These are phyloP conservation scores for Drosophila repleta DNA, from an alignment of 1,140 invertebrate species.

Conservation along the genomic window DNA sequence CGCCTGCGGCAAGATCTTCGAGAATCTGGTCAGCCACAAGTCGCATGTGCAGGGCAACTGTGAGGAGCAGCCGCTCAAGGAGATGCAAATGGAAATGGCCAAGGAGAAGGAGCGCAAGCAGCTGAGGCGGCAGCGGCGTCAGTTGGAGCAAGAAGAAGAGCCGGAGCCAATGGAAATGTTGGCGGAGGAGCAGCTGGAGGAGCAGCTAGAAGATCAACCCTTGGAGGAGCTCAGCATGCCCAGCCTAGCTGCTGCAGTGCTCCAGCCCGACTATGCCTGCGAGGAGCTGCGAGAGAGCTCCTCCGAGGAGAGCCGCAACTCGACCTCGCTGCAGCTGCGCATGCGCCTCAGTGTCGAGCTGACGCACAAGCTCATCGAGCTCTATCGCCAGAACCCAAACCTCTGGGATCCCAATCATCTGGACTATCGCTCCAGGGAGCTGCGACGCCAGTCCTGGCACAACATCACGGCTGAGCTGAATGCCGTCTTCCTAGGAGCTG, in stretches of 20 bases:
- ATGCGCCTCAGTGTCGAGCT: conserved; percentile 47
- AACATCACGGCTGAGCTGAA: conserved; percentile 56
- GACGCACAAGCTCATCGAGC: conserved; percentile 48
- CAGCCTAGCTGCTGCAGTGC: conserved; percentile 20
- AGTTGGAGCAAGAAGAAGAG: neutral
- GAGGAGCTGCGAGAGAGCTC: neutral
- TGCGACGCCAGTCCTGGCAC: conserved; percentile 64
- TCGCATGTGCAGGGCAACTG: conserved; percentile 58
- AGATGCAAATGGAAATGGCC: neutral
- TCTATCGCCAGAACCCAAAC: conserved; percentile 57
- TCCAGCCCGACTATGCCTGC: conserved; percentile 9
- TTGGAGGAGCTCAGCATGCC: neutral
- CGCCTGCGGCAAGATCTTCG: conserved; percentile 70
- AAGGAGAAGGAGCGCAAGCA: conserved; percentile 12
- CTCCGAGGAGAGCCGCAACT: neutral
- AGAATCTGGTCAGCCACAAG: conserved; percentile 60
- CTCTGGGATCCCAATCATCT: conserved; percentile 76
- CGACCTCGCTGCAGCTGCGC: neutral
- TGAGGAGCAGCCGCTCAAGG: conserved; percentile 22
- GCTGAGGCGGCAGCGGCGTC: too few relatives aligned
- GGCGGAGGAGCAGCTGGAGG: neutral
- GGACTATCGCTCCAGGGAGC: conserved; percentile 55
- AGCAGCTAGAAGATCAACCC: conserved; percentile 3
- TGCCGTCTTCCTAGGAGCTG: neutral
- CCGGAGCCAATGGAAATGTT: neutral